Base-by-base conservation (phyloP, 2,113 vertebrate genomes). In the Sinocyclocheilus anshuiensis region DNA sequence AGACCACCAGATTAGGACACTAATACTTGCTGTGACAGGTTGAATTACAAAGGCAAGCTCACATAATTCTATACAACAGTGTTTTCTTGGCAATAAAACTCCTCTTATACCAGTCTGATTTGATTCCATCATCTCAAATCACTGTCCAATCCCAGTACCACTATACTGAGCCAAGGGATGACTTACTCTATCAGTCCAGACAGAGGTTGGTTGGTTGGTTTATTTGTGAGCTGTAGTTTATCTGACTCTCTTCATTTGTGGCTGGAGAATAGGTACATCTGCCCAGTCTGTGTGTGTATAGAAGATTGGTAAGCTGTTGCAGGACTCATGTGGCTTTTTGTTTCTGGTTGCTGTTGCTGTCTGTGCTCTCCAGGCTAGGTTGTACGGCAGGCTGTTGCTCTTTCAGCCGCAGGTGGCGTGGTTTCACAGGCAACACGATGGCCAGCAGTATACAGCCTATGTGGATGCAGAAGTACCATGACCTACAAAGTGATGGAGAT, bases 381-480 rank as follows among this genome's bases (percentile, higher is more conserved):
- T 92, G 92, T 89, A 93, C 84, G 86, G 90, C 85, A 91, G 87
- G 75, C 91, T 93, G 94, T 59, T 89, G 93, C 78, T 90, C 93
- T 90, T 90, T 95, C 84, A 92, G 81, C 91, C 94, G 92, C 91
- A 95, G 95, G 85, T 93, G 93, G 90, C 95, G 93, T 81, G 94
- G 96, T 92, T 96, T 97, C 91, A 95, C 88, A 0, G 97, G 97
- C 81, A 98, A 88, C 36, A 95, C 91, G 69, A 96, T 76, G 39
- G 97, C 92, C 50, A 97, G 92, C 90, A 98, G 90, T 77, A 98
- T 87, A 72, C 96, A 95, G 89, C 91, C 91, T 78, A 97, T 77
- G 86, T 99, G 97, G 83, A 97, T 92, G 91, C 94, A 93, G 92
- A 95, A 99, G 92, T 92, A 96, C 96, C 97, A 98, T 92, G 96